A percentile compares a stretch with the other conserved stretches of the same genome.
Evolutionary conservation across 2,797 vertebrate species (phyloP).

Genomic region (Anguilla marmorata): DNA sequence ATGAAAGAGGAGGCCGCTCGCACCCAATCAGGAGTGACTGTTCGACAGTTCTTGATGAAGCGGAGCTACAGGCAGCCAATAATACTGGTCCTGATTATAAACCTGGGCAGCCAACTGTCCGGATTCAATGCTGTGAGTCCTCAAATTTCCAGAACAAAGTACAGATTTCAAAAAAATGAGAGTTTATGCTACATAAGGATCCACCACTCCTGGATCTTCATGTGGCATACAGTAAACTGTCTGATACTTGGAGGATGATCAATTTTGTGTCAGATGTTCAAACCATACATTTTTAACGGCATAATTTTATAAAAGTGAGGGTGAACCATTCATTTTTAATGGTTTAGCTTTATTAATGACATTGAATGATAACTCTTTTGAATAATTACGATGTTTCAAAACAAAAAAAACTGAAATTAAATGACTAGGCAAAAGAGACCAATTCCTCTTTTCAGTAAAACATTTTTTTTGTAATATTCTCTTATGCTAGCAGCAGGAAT

Average conservation of each 20-base stretch:
- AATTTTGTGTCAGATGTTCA: background rate
- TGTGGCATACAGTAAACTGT: too few species aligned
- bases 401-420: background rate
- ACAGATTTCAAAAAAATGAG: background rate
- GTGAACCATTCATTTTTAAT: background rate
- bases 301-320: background rate
- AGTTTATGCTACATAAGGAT: background rate
- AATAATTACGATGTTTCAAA: background rate
- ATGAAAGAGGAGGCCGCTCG: constrained; percentile 68
- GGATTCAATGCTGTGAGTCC: constrained; percentile 69
- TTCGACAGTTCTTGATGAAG: constrained; percentile 67
- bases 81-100: constrained; percentile 65
- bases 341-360: background rate
- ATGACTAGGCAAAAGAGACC: background rate
- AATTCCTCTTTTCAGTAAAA: background rate
- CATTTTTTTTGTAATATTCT: background rate
- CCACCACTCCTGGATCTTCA: background rate
- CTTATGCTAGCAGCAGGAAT: constrained; percentile 14
- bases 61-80: constrained; percentile 65
- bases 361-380: background rate
- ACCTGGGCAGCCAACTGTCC: constrained; percentile 65
- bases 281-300: background rate
- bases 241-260: too few species aligned
- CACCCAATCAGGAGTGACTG: constrained; percentile 58
- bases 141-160: background rate